These are phyloP conservation scores for Arctopsyche grandis DNA, from an alignment of 1,140 invertebrate species.

Conservation along the genomic window DNA sequence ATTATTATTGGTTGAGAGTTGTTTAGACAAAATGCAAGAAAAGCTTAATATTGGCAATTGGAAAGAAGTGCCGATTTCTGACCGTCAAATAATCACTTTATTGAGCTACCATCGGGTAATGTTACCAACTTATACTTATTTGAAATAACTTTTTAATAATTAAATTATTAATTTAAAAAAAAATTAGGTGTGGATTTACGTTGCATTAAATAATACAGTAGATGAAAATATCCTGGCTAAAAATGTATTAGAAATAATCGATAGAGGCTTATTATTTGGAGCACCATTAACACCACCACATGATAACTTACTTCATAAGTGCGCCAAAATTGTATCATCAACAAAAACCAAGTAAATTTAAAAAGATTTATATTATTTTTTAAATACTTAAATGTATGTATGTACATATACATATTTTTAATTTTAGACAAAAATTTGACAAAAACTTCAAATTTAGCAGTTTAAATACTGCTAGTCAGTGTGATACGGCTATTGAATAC, in stretches of 20 bases:
- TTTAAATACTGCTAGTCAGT: background rate
- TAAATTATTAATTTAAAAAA: background rate
- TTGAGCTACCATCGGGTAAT: conserved; percentile 71
- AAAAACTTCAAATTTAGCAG: background rate
- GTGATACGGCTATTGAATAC: conserved; percentile 9
- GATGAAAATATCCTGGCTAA: conserved; percentile 51
- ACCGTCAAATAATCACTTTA: conserved; percentile 72
- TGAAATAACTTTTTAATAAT: background rate
- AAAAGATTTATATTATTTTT: background rate
- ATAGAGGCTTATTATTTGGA: conserved; percentile 86
- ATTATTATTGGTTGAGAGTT: conserved; percentile 61
- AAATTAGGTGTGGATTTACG: conserved; percentile 14
- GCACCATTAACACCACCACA: conserved; percentile 68
- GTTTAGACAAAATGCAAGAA: conserved; percentile 83
- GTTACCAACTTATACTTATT: background rate
- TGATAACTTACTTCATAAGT: conserved; percentile 65
- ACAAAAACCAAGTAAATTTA: background rate
- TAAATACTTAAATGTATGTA: conserved; percentile 7
- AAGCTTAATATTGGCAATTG: conserved; percentile 86
- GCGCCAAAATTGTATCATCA: conserved; percentile 58
- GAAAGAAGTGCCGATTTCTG: conserved; percentile 75
- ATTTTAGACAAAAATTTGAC: conserved; percentile 4
- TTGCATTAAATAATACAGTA: conserved; percentile 8
- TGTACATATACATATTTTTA: background rate
- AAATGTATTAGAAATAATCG: conserved; percentile 75